Evolutionary conservation across 2,888 invertebrate genomes (phyloP), one percentile per base, ranked within the genome.

Genomic region (Morpho helenor): DNA sequence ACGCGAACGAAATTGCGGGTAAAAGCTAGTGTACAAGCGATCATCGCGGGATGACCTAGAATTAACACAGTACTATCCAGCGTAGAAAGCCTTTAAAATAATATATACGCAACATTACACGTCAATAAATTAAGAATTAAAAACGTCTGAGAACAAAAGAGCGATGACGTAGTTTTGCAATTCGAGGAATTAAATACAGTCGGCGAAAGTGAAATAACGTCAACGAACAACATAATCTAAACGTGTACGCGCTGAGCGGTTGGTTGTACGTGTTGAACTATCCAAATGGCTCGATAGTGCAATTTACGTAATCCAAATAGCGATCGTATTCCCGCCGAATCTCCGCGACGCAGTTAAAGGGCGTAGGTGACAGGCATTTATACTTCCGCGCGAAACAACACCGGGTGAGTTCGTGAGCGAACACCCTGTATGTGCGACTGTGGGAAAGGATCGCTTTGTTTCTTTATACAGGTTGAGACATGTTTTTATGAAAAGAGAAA

Each of bases 331-430:
- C 63, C 53, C 62, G 63, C 66, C 63, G 67, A 70, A 81, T 85
- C 77, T 72, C 80, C 80, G 78, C 75, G 74, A 71, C 70, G 75
- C 72, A 67, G 74, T 76, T 77, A 84, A 84, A 85, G 88, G 87
- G 79, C 86, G 80, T 79, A 86, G 88, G 88, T 87, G 88, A 87
- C 85, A 77, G 75, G 70, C 86, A 81, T 86, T 84, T 84, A 82
- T 83, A 86, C 86, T 87, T 87, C 87, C 87, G 84, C 84, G 82
- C 82, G 77, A 79, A 77, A 76, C 72, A 73, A 80, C 77, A 82
- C 80, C 82, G 76, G 85, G 84, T 83, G 83, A 85, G 73, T 81
- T 88, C 89, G 89, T 89, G 88, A 84, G 76, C 76, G 77, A 82
- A 78, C 87, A 87, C 83, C 84, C 86, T 82, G 82, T 87, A 82